A percentile compares a stretch with the other conserved stretches of the same genome.
Conservation (phyloP, 2,888 invertebrate genomes). For the Calephelis perditalis region DNA sequence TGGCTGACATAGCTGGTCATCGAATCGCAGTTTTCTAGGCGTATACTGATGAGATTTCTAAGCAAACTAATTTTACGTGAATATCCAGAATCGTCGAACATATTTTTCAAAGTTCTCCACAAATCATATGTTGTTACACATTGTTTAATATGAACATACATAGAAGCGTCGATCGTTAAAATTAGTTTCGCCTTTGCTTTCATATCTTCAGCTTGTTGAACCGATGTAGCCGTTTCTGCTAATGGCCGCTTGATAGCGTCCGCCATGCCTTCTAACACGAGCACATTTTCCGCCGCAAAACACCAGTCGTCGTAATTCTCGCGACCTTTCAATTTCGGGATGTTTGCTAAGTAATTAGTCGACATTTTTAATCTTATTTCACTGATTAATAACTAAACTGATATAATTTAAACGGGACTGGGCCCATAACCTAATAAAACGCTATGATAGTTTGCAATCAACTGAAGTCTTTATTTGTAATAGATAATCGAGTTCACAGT, state of each 20-base stretch:
- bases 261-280: constrained; percentile 24
- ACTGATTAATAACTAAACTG: not conserved
- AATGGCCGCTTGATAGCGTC: constrained; percentile 20
- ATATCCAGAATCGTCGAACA: constrained; percentile 26
- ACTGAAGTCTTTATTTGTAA: no score
- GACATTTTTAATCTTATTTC: not conserved
- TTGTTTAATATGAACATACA: constrained; percentile 30
- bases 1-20: constrained; percentile 12
- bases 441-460: not conserved
- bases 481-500: no score
- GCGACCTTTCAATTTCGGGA: not conserved
- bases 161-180: constrained; percentile 28
- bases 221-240: constrained; percentile 15
- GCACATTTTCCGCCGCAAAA: constrained; percentile 22
- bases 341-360: not conserved
- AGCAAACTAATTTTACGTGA: constrained; percentile 20
- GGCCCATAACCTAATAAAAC: constrained; percentile 1
- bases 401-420: not conserved
- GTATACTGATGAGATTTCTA: constrained; percentile 20
- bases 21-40: constrained; percentile 17
- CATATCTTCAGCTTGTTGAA: constrained; percentile 19
- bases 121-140: constrained; percentile 18
- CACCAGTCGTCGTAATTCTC: constrained; percentile 17
- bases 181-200: constrained; percentile 31
- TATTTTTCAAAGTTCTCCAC: constrained; percentile 27